Base-by-base conservation (phyloP, 2,888 invertebrate genomes). In the Eristalis intricaria region DNA sequence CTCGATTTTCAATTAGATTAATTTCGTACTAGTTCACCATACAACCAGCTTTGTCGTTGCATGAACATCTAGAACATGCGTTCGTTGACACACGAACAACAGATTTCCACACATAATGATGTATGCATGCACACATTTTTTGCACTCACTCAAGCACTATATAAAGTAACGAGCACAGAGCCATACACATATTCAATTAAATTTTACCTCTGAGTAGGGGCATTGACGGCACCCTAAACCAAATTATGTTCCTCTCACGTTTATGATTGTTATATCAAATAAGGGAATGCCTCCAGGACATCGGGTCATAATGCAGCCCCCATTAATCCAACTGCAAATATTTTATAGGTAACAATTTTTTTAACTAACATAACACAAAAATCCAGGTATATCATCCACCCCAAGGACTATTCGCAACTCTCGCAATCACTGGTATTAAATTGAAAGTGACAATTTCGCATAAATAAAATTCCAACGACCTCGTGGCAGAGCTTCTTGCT, bases 381-480 rank as follows among this genome's bases (percentile, higher is more conserved):
- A 38, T 23, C 74, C 65, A 77, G 65, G 19, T 19, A 19, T 50
- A 50, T 50, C 50, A 50, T 50, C 50, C n/a, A 50, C n/a, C 73
- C 60, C 64, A 82, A 82, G 50, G 86, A 86, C 74, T 68, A 71
- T 56, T 66, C 71, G 73, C 65, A 75, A 68, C 23, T 29, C 58
- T 76, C 68, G 64, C 82, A 86, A 83, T 82, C 78, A 75, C 74
- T 23, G 66, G 35, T 74, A 86, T 78, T 83, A 86, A 86, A 86
- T 58, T 69, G 74, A 86, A 86, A 78, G 78, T 83, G 86, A 86
- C 83, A 86, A 86, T 86, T 86, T 83, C 86, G 74, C 74, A 83
- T 86, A 86, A 86, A 86, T 82, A 86, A 86, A 81, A 82, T 82
- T 70, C 65, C 74, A 74, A 86, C 77, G 85, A 82, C 77, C 77